Evolutionary conservation across 1,140 invertebrate genomes (phyloP), one percentile per base, ranked within the genome.

Genomic region (Cydia fagiglandana): DNA sequence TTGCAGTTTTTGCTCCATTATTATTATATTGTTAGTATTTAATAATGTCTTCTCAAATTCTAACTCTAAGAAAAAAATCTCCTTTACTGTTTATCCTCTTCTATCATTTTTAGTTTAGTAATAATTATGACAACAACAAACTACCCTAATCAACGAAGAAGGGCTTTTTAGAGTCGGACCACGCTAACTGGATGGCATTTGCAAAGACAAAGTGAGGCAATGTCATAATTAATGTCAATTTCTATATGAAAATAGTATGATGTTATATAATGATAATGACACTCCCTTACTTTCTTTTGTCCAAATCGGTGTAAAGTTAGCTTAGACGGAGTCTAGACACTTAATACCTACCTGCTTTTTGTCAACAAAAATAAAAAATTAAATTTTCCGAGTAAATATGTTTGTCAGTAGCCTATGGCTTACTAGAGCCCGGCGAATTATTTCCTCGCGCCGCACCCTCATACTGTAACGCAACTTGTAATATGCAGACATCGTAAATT

Each of bases 1-100:
- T 70, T 70, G 66, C 66, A 70, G n/a, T 70, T 70, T 68, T 70
- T 70, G 66, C 66, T 70, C 38, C 34, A 38, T 70, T 38, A 70
- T 70, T 38, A 70, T 70, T 38, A 70, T 38, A 15, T 7, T 68
- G 4, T 70, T 70, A 70, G 66, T 70, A 34, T 70, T 68, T 34
- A 68, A 68, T 70, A 70, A 38, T 38, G 66, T 70, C 30, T 38
- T 70, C 66, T 70, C 30, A 41, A 45, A 41, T 38, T 70, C 34
- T 70, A 38, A 70, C 38, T 70, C 38, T 70, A 38, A 24, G 56
- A 61, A 68, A 66, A 9, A 15, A 20, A 5, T 28, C 13, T 68
- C 66, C 20, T 70, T 30, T 34, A 70, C 9, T 38, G 64, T 68
- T 70, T 70, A 15, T 13, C 38, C 66, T 70, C 15, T 34, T 68